Conservation (phyloP, 1,140 invertebrate genomes). For the Hylaeus volcanicus region DNA sequence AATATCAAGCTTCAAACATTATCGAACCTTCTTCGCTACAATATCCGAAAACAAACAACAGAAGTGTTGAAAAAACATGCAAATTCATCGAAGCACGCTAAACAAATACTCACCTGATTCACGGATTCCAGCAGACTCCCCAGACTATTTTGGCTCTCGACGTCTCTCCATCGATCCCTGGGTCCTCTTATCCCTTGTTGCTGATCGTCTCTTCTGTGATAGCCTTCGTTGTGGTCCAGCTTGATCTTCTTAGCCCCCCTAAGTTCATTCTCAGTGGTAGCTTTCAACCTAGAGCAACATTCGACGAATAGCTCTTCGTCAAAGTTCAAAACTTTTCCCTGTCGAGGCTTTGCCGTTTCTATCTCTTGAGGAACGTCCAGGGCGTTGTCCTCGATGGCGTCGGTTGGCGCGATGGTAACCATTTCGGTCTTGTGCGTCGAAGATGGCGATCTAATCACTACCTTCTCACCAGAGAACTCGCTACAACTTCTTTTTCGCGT, state of each 20-base stretch:
- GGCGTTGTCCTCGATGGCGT: conserved; percentile 77
- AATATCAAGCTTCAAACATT: neutral
- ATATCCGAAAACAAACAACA: neutral
- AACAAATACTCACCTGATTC: conserved; percentile 74
- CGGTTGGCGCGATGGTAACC: conserved; percentile 75
- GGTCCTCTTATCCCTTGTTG: conserved; percentile 60
- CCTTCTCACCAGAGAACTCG: conserved; percentile 71
- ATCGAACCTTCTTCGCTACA: neutral
- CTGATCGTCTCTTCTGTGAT: conserved; percentile 72
- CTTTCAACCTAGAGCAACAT: conserved; percentile 78
- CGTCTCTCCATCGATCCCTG: conserved; percentile 75
- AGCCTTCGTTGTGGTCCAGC: conserved; percentile 72
- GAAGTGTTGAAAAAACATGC: conserved; percentile 12
- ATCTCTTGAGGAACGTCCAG: conserved; percentile 72
- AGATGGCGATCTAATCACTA: conserved; percentile 71
- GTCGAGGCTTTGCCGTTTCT: conserved; percentile 61
- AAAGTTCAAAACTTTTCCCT: conserved; percentile 77
- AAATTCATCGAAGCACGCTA: neutral
- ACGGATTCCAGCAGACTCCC: conserved; percentile 77
- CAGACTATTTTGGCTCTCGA: conserved; percentile 77
- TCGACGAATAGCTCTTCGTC: conserved; percentile 79
- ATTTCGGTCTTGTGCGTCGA: conserved; percentile 66
- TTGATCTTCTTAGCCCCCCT: conserved; percentile 79
- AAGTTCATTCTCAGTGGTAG: conserved; percentile 77
- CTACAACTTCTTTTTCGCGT: conserved; percentile 52